Evolutionary conservation across 2,888 invertebrate species (phyloP).

Genomic region (Philereme vetulata): DNA sequence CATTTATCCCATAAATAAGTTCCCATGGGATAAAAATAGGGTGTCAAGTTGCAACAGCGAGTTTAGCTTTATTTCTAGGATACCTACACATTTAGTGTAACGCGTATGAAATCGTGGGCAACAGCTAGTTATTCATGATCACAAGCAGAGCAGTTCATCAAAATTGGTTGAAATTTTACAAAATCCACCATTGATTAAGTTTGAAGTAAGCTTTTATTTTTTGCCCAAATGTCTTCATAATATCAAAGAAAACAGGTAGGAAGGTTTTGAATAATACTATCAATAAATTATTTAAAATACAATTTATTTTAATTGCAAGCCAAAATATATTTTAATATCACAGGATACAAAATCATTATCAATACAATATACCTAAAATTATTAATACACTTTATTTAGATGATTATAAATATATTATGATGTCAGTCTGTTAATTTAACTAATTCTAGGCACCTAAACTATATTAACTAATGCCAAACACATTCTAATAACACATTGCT

Average conservation of each 20-base stretch:
- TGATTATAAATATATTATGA: constrained; percentile 39
- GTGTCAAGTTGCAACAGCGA: too few relatives aligned
- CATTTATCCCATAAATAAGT: too few relatives aligned
- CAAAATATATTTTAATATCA: constrained; percentile 53
- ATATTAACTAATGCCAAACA: neutral
- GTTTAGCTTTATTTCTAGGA: too few relatives aligned
- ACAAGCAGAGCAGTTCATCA: too few relatives aligned
- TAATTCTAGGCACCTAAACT: constrained; percentile 1
- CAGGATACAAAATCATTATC: constrained; percentile 46
- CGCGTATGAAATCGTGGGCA: too few relatives aligned
- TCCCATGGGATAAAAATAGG: too few relatives aligned
- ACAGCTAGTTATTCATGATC: too few relatives aligned
- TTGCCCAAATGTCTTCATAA: too few relatives aligned
- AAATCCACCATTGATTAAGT: too few relatives aligned
- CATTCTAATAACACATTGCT: neutral
- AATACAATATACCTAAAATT: constrained; percentile 3
- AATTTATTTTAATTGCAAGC: constrained; percentile 25
- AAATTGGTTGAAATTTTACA: too few relatives aligned
- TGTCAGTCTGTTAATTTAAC: constrained; percentile 45
- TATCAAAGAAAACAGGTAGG: neutral
- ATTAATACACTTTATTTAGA: constrained; percentile 24
- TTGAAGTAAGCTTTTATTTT: neutral
- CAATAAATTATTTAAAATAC: constrained; percentile 2
- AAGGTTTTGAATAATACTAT: too few relatives aligned
- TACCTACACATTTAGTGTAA: too few relatives aligned